Base-by-base conservation (phyloP, 2,888 invertebrate genomes). In the Cylloceria caligata region DNA sequence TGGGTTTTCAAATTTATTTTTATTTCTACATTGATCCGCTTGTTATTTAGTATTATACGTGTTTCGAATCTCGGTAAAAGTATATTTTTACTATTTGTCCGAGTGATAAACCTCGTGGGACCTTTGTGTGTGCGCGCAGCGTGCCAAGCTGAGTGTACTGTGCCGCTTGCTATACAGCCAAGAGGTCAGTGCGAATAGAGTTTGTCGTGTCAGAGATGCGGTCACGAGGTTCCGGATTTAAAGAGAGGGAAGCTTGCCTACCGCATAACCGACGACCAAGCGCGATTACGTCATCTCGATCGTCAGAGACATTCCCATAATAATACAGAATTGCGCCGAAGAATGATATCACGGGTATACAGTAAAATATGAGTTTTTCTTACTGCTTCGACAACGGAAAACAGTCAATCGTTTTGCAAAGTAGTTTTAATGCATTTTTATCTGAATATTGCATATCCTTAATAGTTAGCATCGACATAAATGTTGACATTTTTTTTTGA, bases 121-220 rank as follows among this genome's bases (percentile, higher is more conserved):
- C 4, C 27, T 47, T 69, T 64, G 69, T 49, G 27, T 77, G 30
- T 67, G 49, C 49, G 49, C 67, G 69, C 62, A 77, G 69, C 60
- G 57, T 62, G 42, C 60, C 21, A 39, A 69, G 39, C 39, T 19
- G 52, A 30, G 16, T 69, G 36, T 24, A 62, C 27, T 69, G 19
- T 21, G n/a, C 24, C 9, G 3, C 24, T 57, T 67, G 27, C 11
- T 19, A 19, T 69, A 30, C 69, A 62, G 60, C 39, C 39, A 47
- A 52, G 49, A 76, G 60, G 75, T 75, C 75, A 75, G 75, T 68
- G n/a, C 45, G 24, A 30, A 19, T 34, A 39, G 47, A 49, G 30
- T 65, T 65, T 75, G 74, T 65, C 49, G 27, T 21, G 11, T n/a
- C 3, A 45, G 11, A 45, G 16, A 45, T 21, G 7, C 49, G 49